Base-by-base conservation (phyloP, 2,113 vertebrate genomes). In the Pterocles burchelli region DNA sequence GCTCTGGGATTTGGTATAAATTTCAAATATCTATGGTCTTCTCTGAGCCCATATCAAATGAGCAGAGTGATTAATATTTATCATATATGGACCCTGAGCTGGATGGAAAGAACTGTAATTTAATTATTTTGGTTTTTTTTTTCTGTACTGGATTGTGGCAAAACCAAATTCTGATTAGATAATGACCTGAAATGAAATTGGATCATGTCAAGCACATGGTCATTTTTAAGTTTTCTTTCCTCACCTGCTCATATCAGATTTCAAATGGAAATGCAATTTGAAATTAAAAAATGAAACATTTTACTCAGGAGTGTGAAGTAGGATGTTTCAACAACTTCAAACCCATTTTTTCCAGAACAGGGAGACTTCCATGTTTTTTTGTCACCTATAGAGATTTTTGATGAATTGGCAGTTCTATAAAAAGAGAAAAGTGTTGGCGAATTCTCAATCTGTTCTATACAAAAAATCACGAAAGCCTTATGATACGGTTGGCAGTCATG, bases 381-480 rank as follows among this genome's bases (percentile, higher is more conserved):
- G 45, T 43, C 28, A 71, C 46, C 31, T 79, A 36, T 9, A 52
- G 36, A 85, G 25, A 46, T 66, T 86, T 92, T 91, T 94, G 82
- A 94, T 93, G 78, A 94, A 79, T 62, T 88, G 62, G 41, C 62
- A 82, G 57, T 68, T 95, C 58, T 93, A 79, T 80, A 66, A 54
- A 41, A 68, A 19, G 52, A 71, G 19, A 22, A 25, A 46, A 43
- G 70, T 58, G 85, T 97, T 95, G 92, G 75, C 17, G 22, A 93
- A 48, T 45, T 84, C 83, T 93, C 95, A 93, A 49, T 90, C 92
- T 94, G 94, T 92, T 97, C 79, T 73, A 4, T 2, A 45, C 17
- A 45, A 77, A 78, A 88, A 45, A 13, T 66, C 72, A 46, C 0
- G 0, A 90, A 80, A 94, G 33, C 55, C 79, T 95, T 70, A 10